Evolutionary conservation across 2,113 vertebrate species (phyloP).

Genomic region (Ctenomys sociabilis): DNA sequence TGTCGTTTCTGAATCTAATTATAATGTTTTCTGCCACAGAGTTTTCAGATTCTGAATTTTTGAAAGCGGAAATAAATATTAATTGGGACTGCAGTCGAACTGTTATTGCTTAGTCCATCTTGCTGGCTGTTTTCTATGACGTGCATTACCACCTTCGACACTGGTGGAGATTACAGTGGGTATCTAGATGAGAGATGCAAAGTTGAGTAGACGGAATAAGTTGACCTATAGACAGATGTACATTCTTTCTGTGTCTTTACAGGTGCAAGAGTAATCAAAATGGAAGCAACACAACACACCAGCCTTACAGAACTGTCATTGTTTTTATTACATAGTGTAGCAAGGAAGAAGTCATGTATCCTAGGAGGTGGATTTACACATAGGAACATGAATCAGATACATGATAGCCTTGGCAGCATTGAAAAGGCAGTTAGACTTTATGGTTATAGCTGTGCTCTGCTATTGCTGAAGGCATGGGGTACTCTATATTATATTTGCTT

Average conservation of each 20-base stretch:
- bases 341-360: background rate
- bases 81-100: conserved; percentile 12
- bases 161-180: background rate
- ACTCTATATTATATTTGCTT: background rate
- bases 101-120: background rate
- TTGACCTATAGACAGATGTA: too few species aligned
- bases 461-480: background rate
- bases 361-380: background rate
- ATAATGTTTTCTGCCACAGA: background rate
- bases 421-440: background rate
- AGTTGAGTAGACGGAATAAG: background rate
- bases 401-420: background rate
- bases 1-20: background rate
- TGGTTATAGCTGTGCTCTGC: background rate
- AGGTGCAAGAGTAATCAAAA: background rate
- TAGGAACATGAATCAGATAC: background rate
- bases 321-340: background rate
- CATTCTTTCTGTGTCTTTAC: background rate
- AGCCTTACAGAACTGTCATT: background rate
- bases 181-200: background rate
- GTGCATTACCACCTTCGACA: background rate
- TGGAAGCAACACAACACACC: background rate
- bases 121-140: background rate
- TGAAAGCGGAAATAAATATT: background rate
- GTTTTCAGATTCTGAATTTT: conserved; percentile 36